These are phyloP conservation scores for Labeo catla DNA, from an alignment of 2,113 vertebrate species.

Conservation along the genomic window DNA sequence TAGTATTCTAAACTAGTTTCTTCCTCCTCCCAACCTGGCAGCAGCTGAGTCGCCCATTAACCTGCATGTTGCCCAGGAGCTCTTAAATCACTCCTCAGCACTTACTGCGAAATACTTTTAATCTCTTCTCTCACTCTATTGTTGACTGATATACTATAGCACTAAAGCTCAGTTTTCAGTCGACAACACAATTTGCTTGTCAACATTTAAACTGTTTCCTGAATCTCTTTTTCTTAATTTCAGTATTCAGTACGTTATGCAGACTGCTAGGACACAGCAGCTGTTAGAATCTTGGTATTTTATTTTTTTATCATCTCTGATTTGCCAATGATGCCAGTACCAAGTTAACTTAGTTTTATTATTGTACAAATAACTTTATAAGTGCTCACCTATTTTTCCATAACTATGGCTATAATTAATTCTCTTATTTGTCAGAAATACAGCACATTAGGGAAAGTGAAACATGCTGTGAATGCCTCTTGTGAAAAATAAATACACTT, in stretches of 20 bases:
- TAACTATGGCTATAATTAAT: neutral
- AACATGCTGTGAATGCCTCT: too few species aligned
- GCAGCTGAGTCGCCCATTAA: constrained; percentile 14
- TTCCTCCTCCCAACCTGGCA: constrained; percentile 1
- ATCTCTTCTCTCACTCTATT: constrained; percentile 9
- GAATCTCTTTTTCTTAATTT: constrained; percentile 3
- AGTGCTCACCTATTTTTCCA: too few species aligned
- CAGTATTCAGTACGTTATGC: neutral
- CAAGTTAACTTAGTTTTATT: too few species aligned
- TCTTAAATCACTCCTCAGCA: constrained; percentile 34
- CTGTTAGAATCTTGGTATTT: neutral
- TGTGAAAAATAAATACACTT: neutral
- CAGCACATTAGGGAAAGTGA: neutral
- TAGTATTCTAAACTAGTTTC: constrained; percentile 9
- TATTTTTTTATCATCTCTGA: too few species aligned
- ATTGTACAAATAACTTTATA: too few species aligned
- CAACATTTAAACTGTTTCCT: neutral
- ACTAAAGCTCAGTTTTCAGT: neutral
- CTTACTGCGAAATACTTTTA: constrained; percentile 19
- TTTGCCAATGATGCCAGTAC: too few species aligned
- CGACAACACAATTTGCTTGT: neutral
- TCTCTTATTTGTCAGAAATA: neutral
- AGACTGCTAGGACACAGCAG: neutral
- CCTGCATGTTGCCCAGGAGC: constrained; percentile 19
- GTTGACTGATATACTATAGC: neutral